Conservation (phyloP, 1,140 invertebrate species). For the Trachymyrmex cornetzi region DNA sequence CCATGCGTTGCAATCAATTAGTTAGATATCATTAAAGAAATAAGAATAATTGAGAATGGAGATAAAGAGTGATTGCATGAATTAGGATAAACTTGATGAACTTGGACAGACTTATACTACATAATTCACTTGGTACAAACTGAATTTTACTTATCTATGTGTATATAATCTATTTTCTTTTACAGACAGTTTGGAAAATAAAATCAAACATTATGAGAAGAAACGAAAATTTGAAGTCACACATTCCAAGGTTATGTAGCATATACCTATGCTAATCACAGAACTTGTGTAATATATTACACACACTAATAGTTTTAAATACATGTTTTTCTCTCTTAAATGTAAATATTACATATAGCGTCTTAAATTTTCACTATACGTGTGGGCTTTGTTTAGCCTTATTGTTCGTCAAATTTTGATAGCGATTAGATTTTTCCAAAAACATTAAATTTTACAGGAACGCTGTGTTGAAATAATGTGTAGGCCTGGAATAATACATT, state of each 20-base stretch:
- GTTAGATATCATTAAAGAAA: conserved; percentile 9
- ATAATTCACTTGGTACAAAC: conserved; percentile 6
- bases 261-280: conserved; percentile 44
- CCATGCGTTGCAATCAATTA: conserved; percentile 19
- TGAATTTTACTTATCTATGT: conserved; percentile 19
- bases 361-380: conserved; percentile 4
- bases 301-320: conserved; percentile 43
- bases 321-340: conserved; percentile 17
- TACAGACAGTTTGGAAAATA: conserved; percentile 91
- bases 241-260: conserved; percentile 41
- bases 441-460: conserved; percentile 9
- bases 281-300: conserved; percentile 31
- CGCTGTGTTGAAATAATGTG: background rate
- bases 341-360: conserved; percentile 36
- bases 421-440: background rate
- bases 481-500: conserved; percentile 43
- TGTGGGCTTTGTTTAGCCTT: conserved; percentile 24
- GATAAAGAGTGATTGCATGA: background rate
- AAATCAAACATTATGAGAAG: conserved; percentile 91
- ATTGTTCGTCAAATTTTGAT: conserved; percentile 52
- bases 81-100: background rate
- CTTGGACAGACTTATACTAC: conserved; percentile 28
- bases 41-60: background rate
- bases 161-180: conserved; percentile 74
- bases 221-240: conserved; percentile 79